A percentile compares a stretch with the other conserved stretches of the same genome.
phyloP scores from a whole-genome alignment of 1,140 invertebrate genomes.

The Drusus annulatus region DNA sequence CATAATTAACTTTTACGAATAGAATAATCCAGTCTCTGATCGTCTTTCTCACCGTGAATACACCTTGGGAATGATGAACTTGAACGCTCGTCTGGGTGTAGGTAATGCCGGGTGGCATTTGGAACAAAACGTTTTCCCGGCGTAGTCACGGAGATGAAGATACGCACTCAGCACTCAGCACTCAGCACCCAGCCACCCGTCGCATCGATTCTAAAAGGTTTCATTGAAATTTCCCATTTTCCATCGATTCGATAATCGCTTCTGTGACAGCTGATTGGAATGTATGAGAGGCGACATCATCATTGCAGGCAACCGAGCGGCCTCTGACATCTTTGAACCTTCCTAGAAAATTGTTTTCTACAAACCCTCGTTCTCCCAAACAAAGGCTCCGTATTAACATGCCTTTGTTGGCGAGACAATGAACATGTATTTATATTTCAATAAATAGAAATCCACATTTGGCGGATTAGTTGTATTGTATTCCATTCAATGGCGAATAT shows the following conservation, averaged over 20 bases:
- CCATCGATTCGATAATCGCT: conserved; percentile 51
- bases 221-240: conserved; percentile 55
- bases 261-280: conserved; percentile 35
- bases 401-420: conserved; percentile 37
- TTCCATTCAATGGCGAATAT: conserved; percentile 22
- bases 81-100: too few species aligned
- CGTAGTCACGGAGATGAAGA: conserved; percentile 6
- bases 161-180: conserved; percentile 26
- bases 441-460: conserved; percentile 21
- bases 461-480: conserved; percentile 19
- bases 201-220: conserved; percentile 32
- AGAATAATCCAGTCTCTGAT: too few species aligned
- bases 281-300: conserved; percentile 3
- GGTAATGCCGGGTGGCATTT: not conserved
- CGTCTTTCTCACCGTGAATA: too few species aligned
- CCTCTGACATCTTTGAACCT: not conserved
- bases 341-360: conserved; percentile 26
- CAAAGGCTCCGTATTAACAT: conserved; percentile 45
- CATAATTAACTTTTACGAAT: not conserved
- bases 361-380: conserved; percentile 12
- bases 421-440: conserved; percentile 27
- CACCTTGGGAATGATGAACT: too few species aligned
- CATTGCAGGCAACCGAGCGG: not conserved
- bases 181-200: conserved; percentile 29
- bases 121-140: not conserved